Conservation (phyloP, 2,797 vertebrate species). For the Eurystomus glaucurus region DNA sequence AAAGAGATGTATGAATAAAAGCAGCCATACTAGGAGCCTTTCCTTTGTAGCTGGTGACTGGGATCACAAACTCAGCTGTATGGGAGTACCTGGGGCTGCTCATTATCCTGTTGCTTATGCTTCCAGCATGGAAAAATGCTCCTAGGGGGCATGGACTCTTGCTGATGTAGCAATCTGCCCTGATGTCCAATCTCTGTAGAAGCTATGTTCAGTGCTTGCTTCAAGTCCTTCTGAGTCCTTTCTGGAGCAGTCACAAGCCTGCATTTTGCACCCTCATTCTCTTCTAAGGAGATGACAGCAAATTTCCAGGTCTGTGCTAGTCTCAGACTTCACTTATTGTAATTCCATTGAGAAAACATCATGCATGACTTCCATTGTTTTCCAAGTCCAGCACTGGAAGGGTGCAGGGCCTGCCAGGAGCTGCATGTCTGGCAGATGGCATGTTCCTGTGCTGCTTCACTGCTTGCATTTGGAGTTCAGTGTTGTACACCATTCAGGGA, state of each 20-base stretch:
- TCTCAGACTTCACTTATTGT: background rate
- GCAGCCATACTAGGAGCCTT: background rate
- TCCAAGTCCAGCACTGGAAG: background rate
- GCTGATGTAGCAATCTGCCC: background rate
- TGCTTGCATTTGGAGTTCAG: background rate
- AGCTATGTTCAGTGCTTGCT: background rate
- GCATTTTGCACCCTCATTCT: background rate
- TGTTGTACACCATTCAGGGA: background rate
- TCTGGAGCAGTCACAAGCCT: background rate
- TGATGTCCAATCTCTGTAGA: background rate
- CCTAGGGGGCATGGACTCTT: background rate
- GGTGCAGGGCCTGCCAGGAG: background rate
- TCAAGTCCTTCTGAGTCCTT: background rate
- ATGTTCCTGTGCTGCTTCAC: background rate
- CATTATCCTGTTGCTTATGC: background rate
- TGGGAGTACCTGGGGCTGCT: background rate
- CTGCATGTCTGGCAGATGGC: background rate
- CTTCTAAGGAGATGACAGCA: background rate
- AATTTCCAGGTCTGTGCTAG: background rate
- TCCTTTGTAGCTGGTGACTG: background rate
- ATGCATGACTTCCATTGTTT: background rate
- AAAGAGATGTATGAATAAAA: background rate
- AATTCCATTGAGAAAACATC: background rate
- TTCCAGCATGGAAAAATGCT: background rate
- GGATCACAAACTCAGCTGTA: background rate